Conservation (phyloP, 2,888 invertebrate species). For the Torymus texanus region DNA sequence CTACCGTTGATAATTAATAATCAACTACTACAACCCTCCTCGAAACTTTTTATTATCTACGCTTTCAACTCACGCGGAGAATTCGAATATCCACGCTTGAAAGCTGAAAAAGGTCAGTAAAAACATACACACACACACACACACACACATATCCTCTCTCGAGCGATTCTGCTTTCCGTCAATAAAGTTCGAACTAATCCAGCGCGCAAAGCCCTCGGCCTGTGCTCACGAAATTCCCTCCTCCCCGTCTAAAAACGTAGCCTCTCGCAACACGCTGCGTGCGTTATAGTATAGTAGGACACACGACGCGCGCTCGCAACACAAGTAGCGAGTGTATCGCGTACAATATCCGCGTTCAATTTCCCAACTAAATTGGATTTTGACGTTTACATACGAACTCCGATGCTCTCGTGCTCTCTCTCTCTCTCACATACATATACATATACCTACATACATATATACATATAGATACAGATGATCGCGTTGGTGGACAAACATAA, state of each 20-base stretch:
- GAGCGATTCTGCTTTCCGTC: conserved; percentile 8
- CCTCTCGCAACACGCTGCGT: too few species aligned
- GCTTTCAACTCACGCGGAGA: background rate
- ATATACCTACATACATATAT: background rate
- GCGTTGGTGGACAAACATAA: conserved; percentile 27
- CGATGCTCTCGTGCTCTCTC: too few species aligned
- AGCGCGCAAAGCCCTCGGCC: conserved; percentile 6
- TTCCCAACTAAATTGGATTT: conserved; percentile 50
- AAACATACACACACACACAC: background rate
- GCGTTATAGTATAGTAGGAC: too few species aligned
- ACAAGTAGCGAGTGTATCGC: background rate
- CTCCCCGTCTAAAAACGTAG: conserved; percentile 7
- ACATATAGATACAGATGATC: background rate
- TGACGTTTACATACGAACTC: conserved; percentile 41
- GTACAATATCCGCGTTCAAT: conserved; percentile 45
- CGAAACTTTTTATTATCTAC: background rate
- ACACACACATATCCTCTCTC: background rate
- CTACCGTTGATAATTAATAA: too few species aligned
- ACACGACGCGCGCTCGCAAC: too few species aligned
- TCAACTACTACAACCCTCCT: too few species aligned
- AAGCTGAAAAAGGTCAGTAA: background rate
- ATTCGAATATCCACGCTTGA: background rate
- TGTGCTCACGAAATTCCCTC: background rate
- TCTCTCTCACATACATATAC: background rate
- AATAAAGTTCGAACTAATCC: conserved; percentile 26